Base-by-base conservation (phyloP, 2,888 invertebrate genomes). In the Formica aserva region DNA sequence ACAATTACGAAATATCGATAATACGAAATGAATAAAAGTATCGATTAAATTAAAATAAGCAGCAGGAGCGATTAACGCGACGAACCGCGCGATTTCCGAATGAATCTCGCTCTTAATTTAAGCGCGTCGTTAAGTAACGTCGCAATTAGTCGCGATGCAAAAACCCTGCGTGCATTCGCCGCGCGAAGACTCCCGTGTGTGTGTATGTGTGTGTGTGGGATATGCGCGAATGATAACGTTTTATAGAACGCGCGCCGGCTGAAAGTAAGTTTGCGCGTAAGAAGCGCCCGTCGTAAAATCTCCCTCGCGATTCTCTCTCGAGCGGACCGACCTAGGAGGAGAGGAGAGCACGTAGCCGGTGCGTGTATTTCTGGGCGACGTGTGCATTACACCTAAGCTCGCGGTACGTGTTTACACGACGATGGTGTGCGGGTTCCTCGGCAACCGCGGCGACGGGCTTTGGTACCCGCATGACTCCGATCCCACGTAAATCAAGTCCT, bases 321-420 rank as follows among this genome's bases (percentile, higher is more conserved):
- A 60, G 45, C 18, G 22, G 26, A 62, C 45, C 45, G 60, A 48
- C 26, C 78, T 35, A 60, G 5, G 6, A 32, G 32, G 32, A 71
- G 78, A 71, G 60, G 29, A 71, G 67, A 65, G 72, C 72, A 80
- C 71, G 71, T 77, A 77, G 71, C 57, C 60, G 41, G 78, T 80
- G 78, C 78, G 78, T 80, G 78, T 80, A 72, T 72, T 80, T 72
- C 78, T 45, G 78, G 60, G 35, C 60, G 60, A 72, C 72, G 78
- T 72, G 78, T 48, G 78, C 78, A 80, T 80, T 80, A 80, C 78
- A 62, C 60, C 60, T 62, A 80, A 80, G 78, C 78, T 72, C 78
- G 8, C 52, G 57, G 45, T 80, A 72, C 72, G 72, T 72, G 78
- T 80, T 80, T 72, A 60, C 78, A 72, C 72, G 78, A 80, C 60